Conservation (phyloP, 2,888 invertebrate species). For the Tryphoninae sp. region DNA sequence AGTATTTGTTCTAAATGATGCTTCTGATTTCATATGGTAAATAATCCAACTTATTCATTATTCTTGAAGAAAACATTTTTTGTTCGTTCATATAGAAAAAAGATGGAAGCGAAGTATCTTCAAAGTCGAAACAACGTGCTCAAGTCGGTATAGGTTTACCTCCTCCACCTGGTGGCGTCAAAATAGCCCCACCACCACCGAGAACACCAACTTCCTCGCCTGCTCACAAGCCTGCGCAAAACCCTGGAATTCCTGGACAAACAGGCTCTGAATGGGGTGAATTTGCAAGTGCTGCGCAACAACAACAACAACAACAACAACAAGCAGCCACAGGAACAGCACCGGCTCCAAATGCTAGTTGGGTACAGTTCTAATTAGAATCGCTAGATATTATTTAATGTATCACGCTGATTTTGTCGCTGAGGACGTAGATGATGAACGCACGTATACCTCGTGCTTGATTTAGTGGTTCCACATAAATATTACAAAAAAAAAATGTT, state of each 20-base stretch:
- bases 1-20: no score
- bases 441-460: constrained; percentile 48
- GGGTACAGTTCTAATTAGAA: constrained; percentile 80
- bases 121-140: constrained; percentile 86
- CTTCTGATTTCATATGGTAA: no score
- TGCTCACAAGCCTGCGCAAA: constrained; percentile 86
- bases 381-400: constrained; percentile 26
- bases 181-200: constrained; percentile 90
- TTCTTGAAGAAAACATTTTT: constrained; percentile 10
- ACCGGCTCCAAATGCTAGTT: constrained; percentile 77
- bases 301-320: constrained; percentile 70
- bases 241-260: constrained; percentile 79
- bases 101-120: constrained; percentile 89
- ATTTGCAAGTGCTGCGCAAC: constrained; percentile 83
- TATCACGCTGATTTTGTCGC: constrained; percentile 36
- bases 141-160: constrained; percentile 86
- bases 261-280: constrained; percentile 89
- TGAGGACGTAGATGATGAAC: constrained; percentile 50
- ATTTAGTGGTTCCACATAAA: constrained; percentile 47
- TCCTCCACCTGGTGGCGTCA: constrained; percentile 91
- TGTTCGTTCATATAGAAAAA: constrained; percentile 86
- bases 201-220: constrained; percentile 87
- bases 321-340: constrained; percentile 69
- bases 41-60: no score
- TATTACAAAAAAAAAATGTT: constrained; percentile 12